Base-by-base conservation (phyloP, 2,113 vertebrate genomes). In the Scytalopus superciliaris region DNA sequence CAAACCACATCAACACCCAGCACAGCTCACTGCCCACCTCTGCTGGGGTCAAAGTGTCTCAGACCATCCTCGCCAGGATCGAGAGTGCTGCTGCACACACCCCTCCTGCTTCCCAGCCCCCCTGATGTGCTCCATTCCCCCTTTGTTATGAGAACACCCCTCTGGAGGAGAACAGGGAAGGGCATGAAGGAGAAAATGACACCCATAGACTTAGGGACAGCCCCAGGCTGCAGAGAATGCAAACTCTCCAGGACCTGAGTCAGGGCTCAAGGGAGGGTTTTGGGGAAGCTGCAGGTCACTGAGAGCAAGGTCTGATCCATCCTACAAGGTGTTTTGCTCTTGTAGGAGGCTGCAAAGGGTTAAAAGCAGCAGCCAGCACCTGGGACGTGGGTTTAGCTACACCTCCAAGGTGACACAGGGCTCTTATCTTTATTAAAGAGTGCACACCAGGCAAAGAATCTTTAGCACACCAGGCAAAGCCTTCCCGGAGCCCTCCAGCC, bases 71-170 rank as follows among this genome's bases (percentile, higher is more conserved):
- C n/a, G 24, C 33, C 62, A 6, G 14, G 7, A 13, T 2, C 45
- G 18, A 24, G 30, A 59, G 44, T 4, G 18, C 80, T 79, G 42
- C 76, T 91, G 47, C 80, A 55, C 6, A 7, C 4, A 3, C 67
- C 44, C 16, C 62, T 75, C 37, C 72, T 17, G 50, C 70, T 63
- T 19, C 64, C 87, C 76, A 31, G 37, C 57, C 78, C 40, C 40
- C 30, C 10, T 7, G 40, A 23, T 33, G 40, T 45, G 49, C 47
- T 59, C 44, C 2, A 0, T 47, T 37, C 9, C 19, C 12, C 8
- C 47, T 70, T 16, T 12, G 17, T 16, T 31, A 7, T 0, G 11
- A 47, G 62, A 75, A 56, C 7, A 9, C 1, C 1, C 0, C 2
- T 8, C 37, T 50, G 78, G 69, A 35, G 52, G 78, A 39, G 39